Evolutionary conservation across 2,888 invertebrate genomes (phyloP).

Genomic region (Salticus scenicus): DNA sequence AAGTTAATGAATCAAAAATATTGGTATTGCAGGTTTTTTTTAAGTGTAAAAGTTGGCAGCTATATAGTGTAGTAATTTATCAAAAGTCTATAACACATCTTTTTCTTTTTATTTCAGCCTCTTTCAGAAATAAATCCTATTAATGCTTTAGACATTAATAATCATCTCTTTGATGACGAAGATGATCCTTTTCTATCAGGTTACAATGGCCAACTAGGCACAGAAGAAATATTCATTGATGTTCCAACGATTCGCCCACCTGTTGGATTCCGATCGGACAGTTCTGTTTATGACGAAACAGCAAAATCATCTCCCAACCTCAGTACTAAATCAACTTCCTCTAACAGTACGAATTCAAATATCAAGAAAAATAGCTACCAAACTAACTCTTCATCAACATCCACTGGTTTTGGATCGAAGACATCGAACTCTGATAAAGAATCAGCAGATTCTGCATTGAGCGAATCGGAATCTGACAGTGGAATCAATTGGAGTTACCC

Average conservation of each 20-base stretch:
- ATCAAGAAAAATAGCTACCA: slow-evolving; percentile 19
- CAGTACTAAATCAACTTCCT: slow-evolving; percentile 48
- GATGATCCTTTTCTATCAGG: slow-evolving; percentile 56
- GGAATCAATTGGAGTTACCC: slow-evolving; percentile 67
- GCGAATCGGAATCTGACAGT: slow-evolving; percentile 65
- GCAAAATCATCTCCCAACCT: slow-evolving; percentile 44
- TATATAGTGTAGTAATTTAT: no score
- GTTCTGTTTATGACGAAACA: slow-evolving; percentile 19
- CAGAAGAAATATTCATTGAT: slow-evolving; percentile 72
- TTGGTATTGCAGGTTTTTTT: no score
- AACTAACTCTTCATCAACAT: slow-evolving; percentile 24
- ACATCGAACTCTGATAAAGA: slow-evolving; percentile 59
- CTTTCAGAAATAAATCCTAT: slow-evolving; percentile 37
- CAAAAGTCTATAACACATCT: no score
- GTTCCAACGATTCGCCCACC: slow-evolving; percentile 72
- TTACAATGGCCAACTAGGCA: slow-evolving; percentile 63
- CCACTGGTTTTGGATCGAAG: slow-evolving; percentile 56
- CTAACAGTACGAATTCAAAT: slow-evolving; percentile 4
- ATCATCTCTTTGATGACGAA: slow-evolving; percentile 54
- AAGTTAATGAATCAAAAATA: no score
- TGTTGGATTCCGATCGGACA: slow-evolving; percentile 56
- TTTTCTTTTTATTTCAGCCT: slow-evolving; percentile 24
- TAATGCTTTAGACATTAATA: slow-evolving; percentile 35
- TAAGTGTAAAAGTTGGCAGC: no score
- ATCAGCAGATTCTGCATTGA: slow-evolving; percentile 62